These are phyloP conservation scores for Sebastes itinus DNA, from an alignment of 2,797 vertebrate species.

Conservation along the genomic window DNA sequence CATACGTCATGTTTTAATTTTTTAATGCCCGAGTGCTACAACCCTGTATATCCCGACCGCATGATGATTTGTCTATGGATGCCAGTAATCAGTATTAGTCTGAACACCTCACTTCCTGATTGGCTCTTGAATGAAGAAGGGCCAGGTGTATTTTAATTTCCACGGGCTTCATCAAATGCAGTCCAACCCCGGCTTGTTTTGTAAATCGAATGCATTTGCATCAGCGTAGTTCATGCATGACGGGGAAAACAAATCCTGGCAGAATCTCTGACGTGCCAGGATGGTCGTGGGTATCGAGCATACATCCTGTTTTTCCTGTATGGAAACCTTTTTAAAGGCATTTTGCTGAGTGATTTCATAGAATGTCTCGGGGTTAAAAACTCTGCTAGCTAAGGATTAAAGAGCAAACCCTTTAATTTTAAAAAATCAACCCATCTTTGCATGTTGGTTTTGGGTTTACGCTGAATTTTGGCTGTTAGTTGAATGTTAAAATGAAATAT, in stretches of 20 bases:
- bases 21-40: conserved; percentile 42
- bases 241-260: conserved; percentile 11
- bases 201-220: conserved; percentile 26
- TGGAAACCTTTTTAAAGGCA: background rate
- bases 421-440: conserved; percentile 26
- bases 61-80: conserved; percentile 47
- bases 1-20: conserved; percentile 36
- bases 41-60: conserved; percentile 38
- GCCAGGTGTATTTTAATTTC: background rate
- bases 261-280: conserved; percentile 17
- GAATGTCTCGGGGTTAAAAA: conserved; percentile 3
- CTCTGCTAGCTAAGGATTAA: conserved; percentile 26
- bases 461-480: conserved; percentile 29
- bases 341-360: conserved; percentile 6
- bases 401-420: conserved; percentile 46
- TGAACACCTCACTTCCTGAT: conserved; percentile 35
- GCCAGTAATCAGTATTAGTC: conserved; percentile 74
- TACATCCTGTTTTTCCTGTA: background rate
- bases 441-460: conserved; percentile 50
- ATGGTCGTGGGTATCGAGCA: background rate
- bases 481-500: conserved; percentile 69
- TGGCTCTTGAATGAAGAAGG: conserved; percentile 14
- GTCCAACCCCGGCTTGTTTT: conserved; percentile 1
- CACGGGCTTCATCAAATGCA: background rate
- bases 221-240: conserved; percentile 11